phyloP scores from a whole-genome alignment of 2,797 vertebrate genomes.

The Gambusia yucatana region DNA sequence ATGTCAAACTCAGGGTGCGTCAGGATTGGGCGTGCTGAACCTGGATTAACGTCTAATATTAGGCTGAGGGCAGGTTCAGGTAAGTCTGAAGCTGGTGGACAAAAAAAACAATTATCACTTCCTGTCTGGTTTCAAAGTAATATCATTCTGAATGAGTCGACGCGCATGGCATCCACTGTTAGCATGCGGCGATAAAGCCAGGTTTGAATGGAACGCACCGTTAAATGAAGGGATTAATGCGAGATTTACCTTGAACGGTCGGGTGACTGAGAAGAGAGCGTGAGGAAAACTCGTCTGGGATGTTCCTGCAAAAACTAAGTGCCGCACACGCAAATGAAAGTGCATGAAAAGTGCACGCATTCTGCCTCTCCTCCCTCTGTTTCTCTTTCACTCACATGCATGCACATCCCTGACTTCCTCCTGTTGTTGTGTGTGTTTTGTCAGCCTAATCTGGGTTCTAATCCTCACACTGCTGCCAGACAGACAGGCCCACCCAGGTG shows the following conservation, averaged over 20 bases:
- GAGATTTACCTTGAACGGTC: slow-evolving; percentile 68
- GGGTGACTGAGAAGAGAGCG: slow-evolving; percentile 69
- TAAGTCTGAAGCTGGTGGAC: slow-evolving; percentile 31
- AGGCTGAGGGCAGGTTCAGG: slow-evolving; percentile 50
- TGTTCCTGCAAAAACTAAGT: slow-evolving; percentile 57
- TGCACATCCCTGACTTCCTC: slow-evolving; percentile 67
- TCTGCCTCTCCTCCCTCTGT: slow-evolving; percentile 17
- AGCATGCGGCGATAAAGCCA: slow-evolving; percentile 61
- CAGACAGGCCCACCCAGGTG: slow-evolving; percentile 81
- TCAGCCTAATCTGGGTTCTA: slow-evolving; percentile 77
- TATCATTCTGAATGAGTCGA: slow-evolving; percentile 53
- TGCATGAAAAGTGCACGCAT: slow-evolving; percentile 29
- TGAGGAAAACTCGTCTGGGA: slow-evolving; percentile 61
- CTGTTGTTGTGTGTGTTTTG: slow-evolving; percentile 76
- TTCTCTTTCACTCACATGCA: slow-evolving; percentile 21
- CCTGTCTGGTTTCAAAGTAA: slow-evolving; percentile 60
- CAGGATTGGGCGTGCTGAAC: slow-evolving; percentile 58
- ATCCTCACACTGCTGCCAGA: slow-evolving; percentile 76
- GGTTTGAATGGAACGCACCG: slow-evolving; percentile 68
- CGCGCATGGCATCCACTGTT: slow-evolving; percentile 62
- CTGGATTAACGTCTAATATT: slow-evolving; percentile 64
- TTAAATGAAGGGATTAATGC: slow-evolving; percentile 74
- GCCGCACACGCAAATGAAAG: slow-evolving; percentile 28
- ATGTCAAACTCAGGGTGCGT: slow-evolving; percentile 63
- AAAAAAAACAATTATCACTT: slow-evolving; percentile 67